phyloP scores from a whole-genome alignment of 2,113 vertebrate species.

The Pantherophis guttatus region DNA sequence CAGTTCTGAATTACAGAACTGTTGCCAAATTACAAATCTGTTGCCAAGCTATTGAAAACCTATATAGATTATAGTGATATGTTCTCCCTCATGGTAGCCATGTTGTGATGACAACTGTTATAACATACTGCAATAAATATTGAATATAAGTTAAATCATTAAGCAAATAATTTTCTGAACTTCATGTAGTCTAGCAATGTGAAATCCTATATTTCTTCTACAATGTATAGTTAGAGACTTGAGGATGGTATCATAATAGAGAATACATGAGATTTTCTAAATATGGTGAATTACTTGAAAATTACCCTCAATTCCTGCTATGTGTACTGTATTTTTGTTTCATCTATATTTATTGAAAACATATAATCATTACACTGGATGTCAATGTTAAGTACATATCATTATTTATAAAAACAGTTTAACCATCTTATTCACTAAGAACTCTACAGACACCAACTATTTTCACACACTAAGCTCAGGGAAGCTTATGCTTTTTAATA shows the following conservation, averaged over 20 bases:
- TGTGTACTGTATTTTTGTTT: neutral
- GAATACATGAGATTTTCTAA: neutral
- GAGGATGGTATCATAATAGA: neutral
- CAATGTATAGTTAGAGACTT: neutral
- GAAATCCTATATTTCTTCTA: neutral
- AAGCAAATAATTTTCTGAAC: neutral
- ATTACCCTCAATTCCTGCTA: neutral
- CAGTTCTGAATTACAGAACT: neutral
- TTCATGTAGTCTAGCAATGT: neutral
- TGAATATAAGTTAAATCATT: neutral
- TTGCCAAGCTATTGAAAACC: neutral
- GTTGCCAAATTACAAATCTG: neutral
- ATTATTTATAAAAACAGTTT: neutral
- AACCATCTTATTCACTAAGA: neutral
- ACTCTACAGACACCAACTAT: neutral
- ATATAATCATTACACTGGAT: neutral
- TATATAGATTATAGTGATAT: neutral
- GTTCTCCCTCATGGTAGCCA: neutral
- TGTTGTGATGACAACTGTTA: neutral
- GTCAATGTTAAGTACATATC: neutral
- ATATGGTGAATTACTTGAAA: neutral
- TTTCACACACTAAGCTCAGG: neutral
- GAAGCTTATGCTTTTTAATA: neutral
- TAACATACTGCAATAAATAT: neutral
- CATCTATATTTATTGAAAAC: neutral